Percentiles rank a stretch among this genome's conserved stretches.
Evolutionary conservation across 2,888 invertebrate genomes (phyloP).

Genomic region (Argyresthia goedartella): DNA sequence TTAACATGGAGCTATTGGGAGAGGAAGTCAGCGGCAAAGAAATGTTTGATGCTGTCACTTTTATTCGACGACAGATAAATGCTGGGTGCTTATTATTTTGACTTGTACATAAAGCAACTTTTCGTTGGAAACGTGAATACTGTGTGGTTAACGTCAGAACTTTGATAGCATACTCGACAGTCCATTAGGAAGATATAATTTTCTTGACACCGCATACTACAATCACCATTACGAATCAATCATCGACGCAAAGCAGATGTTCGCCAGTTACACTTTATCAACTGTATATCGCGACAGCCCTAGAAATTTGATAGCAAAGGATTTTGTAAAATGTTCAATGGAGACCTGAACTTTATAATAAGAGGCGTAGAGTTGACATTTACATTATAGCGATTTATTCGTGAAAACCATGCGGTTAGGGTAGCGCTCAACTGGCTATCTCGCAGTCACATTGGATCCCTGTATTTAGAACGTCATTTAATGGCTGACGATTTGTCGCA

Average conservation of each 20-base stretch:
- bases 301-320: constrained; percentile 16
- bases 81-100: background rate
- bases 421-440: constrained; percentile 41
- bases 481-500: constrained; percentile 62
- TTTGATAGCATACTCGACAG: constrained; percentile 29
- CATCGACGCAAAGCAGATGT: constrained; percentile 48
- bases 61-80: background rate
- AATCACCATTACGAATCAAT: constrained; percentile 41
- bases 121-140: constrained; percentile 18
- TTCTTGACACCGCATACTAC: constrained; percentile 45
- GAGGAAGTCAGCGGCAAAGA: constrained; percentile 22
- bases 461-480: constrained; percentile 66
- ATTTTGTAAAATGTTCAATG: background rate
- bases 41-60: background rate
- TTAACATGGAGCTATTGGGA: constrained; percentile 32
- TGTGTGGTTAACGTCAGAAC: constrained; percentile 51
- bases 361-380: no score
- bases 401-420: constrained; percentile 25
- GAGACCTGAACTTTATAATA: background rate
- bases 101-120: background rate
- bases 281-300: constrained; percentile 14
- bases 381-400: no score
- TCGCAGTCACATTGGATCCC: constrained; percentile 44
- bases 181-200: constrained; percentile 29
- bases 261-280: constrained; percentile 54